A percentile compares a stretch with the other conserved stretches of the same genome.
phyloP scores from a whole-genome alignment of 2,797 vertebrate genomes.

The Phoebastria nigripes region DNA sequence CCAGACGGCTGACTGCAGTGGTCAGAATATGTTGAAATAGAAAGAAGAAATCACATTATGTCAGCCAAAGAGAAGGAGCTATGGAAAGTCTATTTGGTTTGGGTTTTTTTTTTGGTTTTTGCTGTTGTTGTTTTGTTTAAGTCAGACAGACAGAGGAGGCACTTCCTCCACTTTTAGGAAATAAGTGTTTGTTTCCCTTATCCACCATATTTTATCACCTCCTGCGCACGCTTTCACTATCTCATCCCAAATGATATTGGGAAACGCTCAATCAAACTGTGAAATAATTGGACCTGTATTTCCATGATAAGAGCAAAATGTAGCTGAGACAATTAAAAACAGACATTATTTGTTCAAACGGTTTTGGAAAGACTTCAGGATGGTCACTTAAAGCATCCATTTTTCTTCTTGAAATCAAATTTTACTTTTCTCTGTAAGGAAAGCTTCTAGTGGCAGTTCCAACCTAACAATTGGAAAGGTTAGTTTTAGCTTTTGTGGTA shows the following conservation, averaged over 20 bases:
- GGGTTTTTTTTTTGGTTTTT: fast-evolving
- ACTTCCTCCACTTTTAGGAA: not conserved
- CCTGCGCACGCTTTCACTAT: not conserved
- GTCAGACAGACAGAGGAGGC: not conserved
- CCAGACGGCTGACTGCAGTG: not conserved
- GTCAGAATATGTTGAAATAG: not conserved
- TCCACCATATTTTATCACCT: not conserved
- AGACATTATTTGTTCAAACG: not conserved
- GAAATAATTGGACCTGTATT: not conserved
- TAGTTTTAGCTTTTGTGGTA: not conserved
- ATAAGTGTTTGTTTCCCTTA: not conserved
- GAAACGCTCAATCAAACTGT: not conserved
- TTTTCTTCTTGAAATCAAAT: not conserved
- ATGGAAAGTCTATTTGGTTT: not conserved
- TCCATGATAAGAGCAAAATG: not conserved
- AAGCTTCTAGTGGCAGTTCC: not conserved
- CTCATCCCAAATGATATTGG: not conserved
- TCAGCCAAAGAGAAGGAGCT: not conserved
- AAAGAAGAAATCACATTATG: not conserved
- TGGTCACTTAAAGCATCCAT: not conserved
- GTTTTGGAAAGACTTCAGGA: not conserved
- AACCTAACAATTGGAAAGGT: not conserved
- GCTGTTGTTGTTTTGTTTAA: not conserved
- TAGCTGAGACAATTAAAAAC: not conserved
- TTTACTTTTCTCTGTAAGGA: not conserved